These are phyloP conservation scores for Hydriomena furcata DNA, from an alignment of 2,888 invertebrate species.

Conservation along the genomic window DNA sequence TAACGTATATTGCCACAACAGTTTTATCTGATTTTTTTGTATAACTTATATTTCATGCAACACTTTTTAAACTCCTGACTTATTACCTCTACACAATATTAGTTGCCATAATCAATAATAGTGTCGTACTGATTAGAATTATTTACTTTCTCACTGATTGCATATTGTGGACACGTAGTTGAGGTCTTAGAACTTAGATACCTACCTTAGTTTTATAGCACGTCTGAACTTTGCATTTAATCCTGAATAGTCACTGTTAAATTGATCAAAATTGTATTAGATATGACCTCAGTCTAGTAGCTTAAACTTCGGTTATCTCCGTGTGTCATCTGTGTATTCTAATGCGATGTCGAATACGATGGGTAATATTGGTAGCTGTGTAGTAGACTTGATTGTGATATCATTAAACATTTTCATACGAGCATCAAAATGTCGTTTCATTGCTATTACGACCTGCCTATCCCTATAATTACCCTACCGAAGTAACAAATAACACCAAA, in stretches of 20 bases:
- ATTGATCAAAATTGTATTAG: slow-evolving; percentile 46
- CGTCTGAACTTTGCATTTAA: slow-evolving; percentile 65
- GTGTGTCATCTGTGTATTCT: slow-evolving; percentile 60
- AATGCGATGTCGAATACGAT: slow-evolving; percentile 49
- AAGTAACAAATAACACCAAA: too few species aligned
- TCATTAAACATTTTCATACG: slow-evolving; percentile 84
- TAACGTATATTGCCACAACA: slow-evolving; percentile 50
- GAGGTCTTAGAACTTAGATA: slow-evolving; percentile 50
- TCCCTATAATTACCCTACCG: too few species aligned
- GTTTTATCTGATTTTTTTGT: not conserved
- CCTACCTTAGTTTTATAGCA: slow-evolving; percentile 61
- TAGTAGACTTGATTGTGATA: slow-evolving; percentile 84
- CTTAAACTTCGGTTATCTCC: slow-evolving; percentile 60
- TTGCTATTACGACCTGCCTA: too few species aligned
- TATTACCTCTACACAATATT: slow-evolving; percentile 19
- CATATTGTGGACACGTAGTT: slow-evolving; percentile 45
- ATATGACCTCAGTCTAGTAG: slow-evolving; percentile 36
- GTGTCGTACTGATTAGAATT: slow-evolving; percentile 67
- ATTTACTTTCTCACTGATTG: slow-evolving; percentile 47
- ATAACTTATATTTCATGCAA: too few species aligned
- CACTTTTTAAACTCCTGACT: too few species aligned
- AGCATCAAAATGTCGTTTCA: slow-evolving; percentile 64
- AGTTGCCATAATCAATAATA: slow-evolving; percentile 50
- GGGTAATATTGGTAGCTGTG: slow-evolving; percentile 78
- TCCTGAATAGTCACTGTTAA: slow-evolving; percentile 56